These are phyloP conservation scores for Acrocephalus scirpaceus DNA, from an alignment of 2,797 vertebrate genomes.

Conservation along the genomic window DNA sequence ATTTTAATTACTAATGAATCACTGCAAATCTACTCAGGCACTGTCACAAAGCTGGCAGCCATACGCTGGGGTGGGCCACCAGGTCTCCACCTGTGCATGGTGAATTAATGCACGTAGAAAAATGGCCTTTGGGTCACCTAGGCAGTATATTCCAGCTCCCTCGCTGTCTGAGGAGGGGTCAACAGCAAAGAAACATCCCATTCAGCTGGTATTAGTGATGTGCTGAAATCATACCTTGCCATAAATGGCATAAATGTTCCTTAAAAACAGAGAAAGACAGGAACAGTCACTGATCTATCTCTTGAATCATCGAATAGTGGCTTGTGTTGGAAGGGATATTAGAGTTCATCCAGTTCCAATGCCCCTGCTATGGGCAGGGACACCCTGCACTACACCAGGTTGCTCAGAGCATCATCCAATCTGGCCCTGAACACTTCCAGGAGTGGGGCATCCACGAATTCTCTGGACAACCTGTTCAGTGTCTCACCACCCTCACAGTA, in stretches of 20 bases:
- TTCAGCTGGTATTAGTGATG: not conserved
- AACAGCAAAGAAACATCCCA: not conserved
- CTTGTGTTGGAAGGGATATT: rapidly evolving
- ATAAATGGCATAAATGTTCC: not conserved
- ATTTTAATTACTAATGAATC: not conserved
- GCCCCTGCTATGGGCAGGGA: rapidly evolving
- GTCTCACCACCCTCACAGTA: not conserved
- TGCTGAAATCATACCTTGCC: not conserved
- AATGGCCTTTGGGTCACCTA: not conserved
- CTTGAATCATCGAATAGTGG: not conserved
- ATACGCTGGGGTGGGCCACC: not conserved
- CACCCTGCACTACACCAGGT: not conserved
- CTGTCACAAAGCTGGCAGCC: not conserved
- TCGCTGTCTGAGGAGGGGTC: not conserved
- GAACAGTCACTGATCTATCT: not conserved
- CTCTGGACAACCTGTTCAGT: not conserved
- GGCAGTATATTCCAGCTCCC: not conserved
- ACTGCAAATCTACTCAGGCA: not conserved
- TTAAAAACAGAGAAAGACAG: not conserved
- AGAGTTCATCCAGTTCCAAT: not conserved
- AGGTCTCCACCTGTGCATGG: not conserved
- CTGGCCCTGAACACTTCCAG: not conserved
- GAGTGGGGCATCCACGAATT: not conserved
- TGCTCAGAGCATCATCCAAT: not conserved
- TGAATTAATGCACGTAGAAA: not conserved